Base-by-base conservation (phyloP, 2,888 invertebrate genomes). In the Nemotelus nigrinus region DNA sequence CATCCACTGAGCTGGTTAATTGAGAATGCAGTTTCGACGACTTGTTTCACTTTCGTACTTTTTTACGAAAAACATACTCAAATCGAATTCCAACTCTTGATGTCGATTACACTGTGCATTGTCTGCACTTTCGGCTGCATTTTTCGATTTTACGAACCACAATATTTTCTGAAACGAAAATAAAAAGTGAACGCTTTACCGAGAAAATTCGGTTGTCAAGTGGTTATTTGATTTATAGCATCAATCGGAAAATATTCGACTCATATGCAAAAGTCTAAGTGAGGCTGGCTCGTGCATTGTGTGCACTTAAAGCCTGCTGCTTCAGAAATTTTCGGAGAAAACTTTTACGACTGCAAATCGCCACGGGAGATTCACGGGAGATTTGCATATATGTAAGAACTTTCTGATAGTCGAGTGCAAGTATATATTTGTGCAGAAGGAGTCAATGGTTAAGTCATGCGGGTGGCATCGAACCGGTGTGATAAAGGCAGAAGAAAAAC, bases 221-320 rank as follows among this genome's bases (percentile, higher is more conserved):
- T 70, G 70, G 70, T 70, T 70, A 53, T 41, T 55, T 70, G 43
- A n/a, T 41, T 43, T 4, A 63, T 7, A 63, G 53, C 7, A 50
- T 25, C n/a, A 67, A 45, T 43, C 70, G 3, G 41, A 70, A 63
- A 63, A 55, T 65, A 53, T 10, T n/a, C 44, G 10, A 50, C 10
- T 50, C 67, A 41, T 70, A 70, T 70, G 70, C 70, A 70, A 48
- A 70, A 70, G 43, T 70, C 55, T 55, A 70, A 41, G 45, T 65
- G 45, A n/a, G 45, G 65, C 55, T 8, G 7, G 47, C 4, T 39
- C 45, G 43, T 63, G 8, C 41, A 8, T 3, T 43, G 43, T 63
- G 43, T 63, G 25, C 25, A 25, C 25, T 25, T 25, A 25, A 25
- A 25, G 60, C 43, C 53, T 4, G 55, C 53, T 70, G 55, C 67